Conservation (phyloP, 1,140 invertebrate genomes). For the Belonocnema kinseyi region DNA sequence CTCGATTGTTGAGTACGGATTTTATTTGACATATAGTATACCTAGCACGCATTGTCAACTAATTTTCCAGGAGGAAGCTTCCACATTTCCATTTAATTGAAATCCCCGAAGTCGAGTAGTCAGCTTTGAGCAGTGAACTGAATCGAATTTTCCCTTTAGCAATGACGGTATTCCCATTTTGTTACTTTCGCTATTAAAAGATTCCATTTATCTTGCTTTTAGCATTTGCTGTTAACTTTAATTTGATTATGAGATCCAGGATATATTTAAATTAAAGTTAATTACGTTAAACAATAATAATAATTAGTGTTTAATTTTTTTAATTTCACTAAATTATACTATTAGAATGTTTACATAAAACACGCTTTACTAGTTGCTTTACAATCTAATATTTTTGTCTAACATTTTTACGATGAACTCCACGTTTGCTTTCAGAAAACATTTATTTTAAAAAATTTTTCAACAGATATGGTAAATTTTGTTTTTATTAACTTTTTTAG, state of each 20-base stretch:
- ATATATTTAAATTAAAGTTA: neutral
- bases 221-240: constrained; percentile 2
- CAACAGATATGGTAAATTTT: no score
- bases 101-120: constrained; percentile 8
- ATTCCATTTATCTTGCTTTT: constrained; percentile 11
- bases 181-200: constrained; percentile 15
- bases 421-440: no score
- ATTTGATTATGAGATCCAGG: neutral
- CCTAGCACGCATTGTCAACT: neutral
- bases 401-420: no score
- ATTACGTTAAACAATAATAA: no score
- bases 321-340: no score
- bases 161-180: constrained; percentile 14
- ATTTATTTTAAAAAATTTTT: no score
- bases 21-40: neutral
- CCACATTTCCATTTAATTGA: constrained; percentile 3
- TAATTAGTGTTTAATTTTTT: no score
- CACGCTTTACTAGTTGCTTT: no score
- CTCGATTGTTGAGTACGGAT: neutral
- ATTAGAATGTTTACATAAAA: no score
- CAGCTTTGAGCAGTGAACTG: neutral
- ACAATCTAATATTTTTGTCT: no score
- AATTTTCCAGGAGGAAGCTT: constrained; percentile 16
- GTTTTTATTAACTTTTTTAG: no score
- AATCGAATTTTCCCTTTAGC: constrained; percentile 9